Percentiles rank a stretch among this genome's conserved stretches.
These are phyloP conservation scores for Aphidoletes aphidimyza DNA, from an alignment of 2,888 invertebrate genomes.

Conservation along the genomic window DNA sequence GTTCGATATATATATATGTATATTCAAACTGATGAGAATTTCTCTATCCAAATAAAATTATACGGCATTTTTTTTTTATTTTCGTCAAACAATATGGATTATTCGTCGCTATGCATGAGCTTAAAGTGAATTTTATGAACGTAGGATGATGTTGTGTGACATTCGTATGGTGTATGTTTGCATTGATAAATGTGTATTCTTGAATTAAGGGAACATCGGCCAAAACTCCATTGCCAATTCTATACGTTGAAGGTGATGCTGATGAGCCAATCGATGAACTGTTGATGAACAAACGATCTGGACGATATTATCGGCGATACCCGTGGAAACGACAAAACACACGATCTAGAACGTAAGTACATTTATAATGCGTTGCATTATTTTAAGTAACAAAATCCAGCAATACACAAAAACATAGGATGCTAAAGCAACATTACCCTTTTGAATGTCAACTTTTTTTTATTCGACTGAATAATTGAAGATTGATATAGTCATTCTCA, in stretches of 20 bases:
- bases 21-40: too few relatives aligned
- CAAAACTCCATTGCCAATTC: conserved; percentile 63
- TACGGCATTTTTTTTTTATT: too few relatives aligned
- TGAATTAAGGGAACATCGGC: conserved; percentile 62
- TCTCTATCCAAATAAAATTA: too few relatives aligned
- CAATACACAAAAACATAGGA: too few relatives aligned
- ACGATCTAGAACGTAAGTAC: conserved; percentile 65
- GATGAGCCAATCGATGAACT: conserved; percentile 55
- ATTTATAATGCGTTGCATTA: background rate
- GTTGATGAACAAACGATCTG: conserved; percentile 67
- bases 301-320: conserved; percentile 71
- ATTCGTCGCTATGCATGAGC: background rate
- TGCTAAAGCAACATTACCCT: too few relatives aligned
- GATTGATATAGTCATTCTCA: too few relatives aligned
- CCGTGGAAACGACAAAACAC: conserved; percentile 73
- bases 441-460: background rate
- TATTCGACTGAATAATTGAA: background rate
- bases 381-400: too few relatives aligned
- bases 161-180: background rate
- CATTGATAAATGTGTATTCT: background rate
- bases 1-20: background rate
- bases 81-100: conserved; percentile 3
- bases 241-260: conserved; percentile 64
- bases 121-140: background rate
- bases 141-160: background rate